Conservation (phyloP, 2,113 vertebrate species). For the Epinephelus moara region DNA sequence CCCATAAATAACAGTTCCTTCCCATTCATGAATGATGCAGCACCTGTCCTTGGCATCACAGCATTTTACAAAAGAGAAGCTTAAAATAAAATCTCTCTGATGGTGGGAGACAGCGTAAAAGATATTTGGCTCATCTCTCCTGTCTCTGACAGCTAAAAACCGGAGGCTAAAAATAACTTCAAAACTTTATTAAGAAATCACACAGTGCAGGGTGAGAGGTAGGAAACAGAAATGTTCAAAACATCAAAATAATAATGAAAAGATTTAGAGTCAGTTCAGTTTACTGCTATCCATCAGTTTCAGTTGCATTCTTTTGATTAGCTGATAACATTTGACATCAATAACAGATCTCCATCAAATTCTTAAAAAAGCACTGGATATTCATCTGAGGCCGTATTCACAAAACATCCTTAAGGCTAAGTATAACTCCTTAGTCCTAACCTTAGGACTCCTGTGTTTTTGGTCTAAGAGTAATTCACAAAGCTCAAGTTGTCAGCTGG, state of each 20-base stretch:
- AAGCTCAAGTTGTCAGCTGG: neutral
- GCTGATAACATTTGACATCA: neutral
- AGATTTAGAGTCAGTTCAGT: neutral
- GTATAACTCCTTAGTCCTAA: neutral
- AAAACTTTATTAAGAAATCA: constrained; percentile 4
- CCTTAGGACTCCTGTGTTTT: neutral
- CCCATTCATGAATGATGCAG: constrained; percentile 45
- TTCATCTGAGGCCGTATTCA: neutral
- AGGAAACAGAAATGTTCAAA: neutral
- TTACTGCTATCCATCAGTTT: neutral
- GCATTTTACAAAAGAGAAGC: constrained; percentile 38
- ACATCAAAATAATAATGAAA: neutral
- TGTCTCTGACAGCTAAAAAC: constrained; percentile 32
- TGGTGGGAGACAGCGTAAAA: neutral
- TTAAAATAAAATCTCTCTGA: constrained; percentile 64
- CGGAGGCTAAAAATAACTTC: constrained; percentile 51
- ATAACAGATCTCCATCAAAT: neutral
- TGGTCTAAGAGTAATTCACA: neutral
- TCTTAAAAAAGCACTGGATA: neutral
- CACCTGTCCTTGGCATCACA: constrained; percentile 19
- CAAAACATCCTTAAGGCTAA: neutral
- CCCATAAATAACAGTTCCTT: constrained; percentile 4
- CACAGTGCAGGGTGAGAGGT: neutral
- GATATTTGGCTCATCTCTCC: constrained; percentile 13
- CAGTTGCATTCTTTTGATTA: neutral